Evolutionary conservation across 1,140 invertebrate species (phyloP), one percentile per base, ranked within the genome.

Genomic region (Planococcus citri): DNA sequence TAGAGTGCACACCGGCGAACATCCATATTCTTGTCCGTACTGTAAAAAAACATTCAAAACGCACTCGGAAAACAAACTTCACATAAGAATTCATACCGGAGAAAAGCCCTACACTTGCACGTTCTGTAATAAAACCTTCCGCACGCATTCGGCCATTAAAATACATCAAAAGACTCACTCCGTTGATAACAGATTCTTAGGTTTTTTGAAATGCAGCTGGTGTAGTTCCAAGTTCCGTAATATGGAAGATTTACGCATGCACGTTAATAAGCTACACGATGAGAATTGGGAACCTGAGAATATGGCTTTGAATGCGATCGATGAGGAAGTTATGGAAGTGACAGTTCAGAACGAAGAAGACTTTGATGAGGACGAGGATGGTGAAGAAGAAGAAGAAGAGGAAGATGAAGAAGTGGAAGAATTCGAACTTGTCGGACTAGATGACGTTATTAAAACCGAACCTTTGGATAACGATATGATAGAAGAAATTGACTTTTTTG

Each of bases 1-100:
- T 76, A 80, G 82, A 12, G 86, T 82, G 20, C 73, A 74, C 25
- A 73, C 72, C n/a, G 70, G 71, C 14, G 71, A 73, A 22, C 71
- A 69, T 67, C 71, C 72, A 12, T 72, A 68, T 41, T 51, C 51
- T 3, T 73, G 72, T 68, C 29, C 33, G 10, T 37, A 41, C 29
- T 69, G 68, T 22, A 38, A 41, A 1, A 69, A 69, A 24, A 21
- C 12, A 1, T 69, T 69, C 38, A 38, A 37, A 41, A 69, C 29
- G 38, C 68, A 37, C 12, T 69, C 68, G 2, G 38, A 69, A 37
- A 38, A 38, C 17, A 69, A 69, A 25, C 29, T 69, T 10, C 68
- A 69, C 33, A 69, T 69, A 8, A 38, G 38, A 8, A 69, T 69
- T 12, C 73, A 74, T 64, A 72, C 70, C 14, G 72, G 72, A 0